These are phyloP conservation scores for Eptesicus fuscus DNA, from an alignment of 2,113 vertebrate genomes.

Conservation along the genomic window DNA sequence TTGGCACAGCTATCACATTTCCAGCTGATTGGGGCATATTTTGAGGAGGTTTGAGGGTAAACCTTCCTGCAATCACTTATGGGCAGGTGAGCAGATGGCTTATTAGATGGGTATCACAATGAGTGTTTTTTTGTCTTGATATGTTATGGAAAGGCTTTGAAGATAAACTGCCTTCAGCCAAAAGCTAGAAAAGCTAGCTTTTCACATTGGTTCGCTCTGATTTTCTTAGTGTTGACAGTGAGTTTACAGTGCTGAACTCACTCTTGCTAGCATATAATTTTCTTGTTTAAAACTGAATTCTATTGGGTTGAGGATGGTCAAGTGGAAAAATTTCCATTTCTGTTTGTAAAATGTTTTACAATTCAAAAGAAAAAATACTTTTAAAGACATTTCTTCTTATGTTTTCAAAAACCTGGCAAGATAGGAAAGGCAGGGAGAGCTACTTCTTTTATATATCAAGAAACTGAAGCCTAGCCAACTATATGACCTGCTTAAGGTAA, in stretches of 20 bases:
- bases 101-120: background rate
- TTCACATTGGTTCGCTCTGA: background rate
- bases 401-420: background rate
- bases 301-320: background rate
- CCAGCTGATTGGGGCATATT: background rate
- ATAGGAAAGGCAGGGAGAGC: background rate
- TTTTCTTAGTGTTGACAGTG: conserved; percentile 2
- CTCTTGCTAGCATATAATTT: background rate
- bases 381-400: background rate
- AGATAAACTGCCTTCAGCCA: background rate
- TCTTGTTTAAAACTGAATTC: conserved; percentile 31
- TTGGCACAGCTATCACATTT: background rate
- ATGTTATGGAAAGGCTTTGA: background rate
- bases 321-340: background rate
- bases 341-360: background rate
- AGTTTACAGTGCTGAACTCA: background rate
- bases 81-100: background rate
- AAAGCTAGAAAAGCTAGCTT: conserved; percentile 2
- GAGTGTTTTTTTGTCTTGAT: background rate
- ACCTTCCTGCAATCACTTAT: background rate
- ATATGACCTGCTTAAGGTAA: background rate
- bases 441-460: background rate
- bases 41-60: background rate
- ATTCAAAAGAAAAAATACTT: background rate
- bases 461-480: background rate